A percentile compares a stretch with the other conserved stretches of the same genome.
phyloP scores from a whole-genome alignment of 2,888 invertebrate genomes.

The Ophion obscuratus region DNA sequence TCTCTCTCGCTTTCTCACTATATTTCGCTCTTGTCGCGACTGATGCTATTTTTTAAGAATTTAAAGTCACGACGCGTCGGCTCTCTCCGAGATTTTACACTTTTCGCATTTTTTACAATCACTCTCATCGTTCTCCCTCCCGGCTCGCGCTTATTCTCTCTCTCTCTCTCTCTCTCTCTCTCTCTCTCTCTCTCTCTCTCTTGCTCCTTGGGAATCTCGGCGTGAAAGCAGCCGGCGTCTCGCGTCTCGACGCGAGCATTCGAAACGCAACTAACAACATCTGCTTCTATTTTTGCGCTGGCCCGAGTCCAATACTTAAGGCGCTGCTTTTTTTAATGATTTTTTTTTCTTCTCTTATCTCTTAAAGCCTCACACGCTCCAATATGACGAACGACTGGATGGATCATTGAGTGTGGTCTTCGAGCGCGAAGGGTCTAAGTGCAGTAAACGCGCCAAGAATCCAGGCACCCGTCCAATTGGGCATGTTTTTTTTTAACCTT shows the following conservation, averaged over 20 bases:
- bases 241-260: slow-evolving; percentile 66
- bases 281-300: slow-evolving; percentile 84
- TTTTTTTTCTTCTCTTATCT: slow-evolving; percentile 28
- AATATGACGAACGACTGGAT: slow-evolving; percentile 69
- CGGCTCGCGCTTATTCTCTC: slow-evolving; percentile 24
- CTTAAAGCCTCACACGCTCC: slow-evolving; percentile 32
- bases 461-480: not conserved
- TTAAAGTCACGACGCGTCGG: slow-evolving; percentile 14
- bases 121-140: slow-evolving; percentile 29
- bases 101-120: slow-evolving; percentile 25
- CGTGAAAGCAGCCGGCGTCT: slow-evolving; percentile 59
- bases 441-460: slow-evolving; percentile 42
- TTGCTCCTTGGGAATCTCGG: slow-evolving; percentile 45
- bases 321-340: slow-evolving; percentile 80
- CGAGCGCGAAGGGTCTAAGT: slow-evolving; percentile 65
- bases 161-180: slow-evolving; percentile 30
- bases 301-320: slow-evolving; percentile 82
- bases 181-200: slow-evolving; percentile 20
- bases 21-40: slow-evolving; percentile 20
- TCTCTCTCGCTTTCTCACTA: not conserved
- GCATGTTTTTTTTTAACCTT: not conserved
- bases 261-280: slow-evolving; percentile 82
- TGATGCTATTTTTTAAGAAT: slow-evolving; percentile 36
- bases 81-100: slow-evolving; percentile 10
- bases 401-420: slow-evolving; percentile 71